A percentile compares a stretch with the other conserved stretches of the same genome.
phyloP scores from a whole-genome alignment of 2,113 vertebrate species.

The Cervus canadensis region DNA sequence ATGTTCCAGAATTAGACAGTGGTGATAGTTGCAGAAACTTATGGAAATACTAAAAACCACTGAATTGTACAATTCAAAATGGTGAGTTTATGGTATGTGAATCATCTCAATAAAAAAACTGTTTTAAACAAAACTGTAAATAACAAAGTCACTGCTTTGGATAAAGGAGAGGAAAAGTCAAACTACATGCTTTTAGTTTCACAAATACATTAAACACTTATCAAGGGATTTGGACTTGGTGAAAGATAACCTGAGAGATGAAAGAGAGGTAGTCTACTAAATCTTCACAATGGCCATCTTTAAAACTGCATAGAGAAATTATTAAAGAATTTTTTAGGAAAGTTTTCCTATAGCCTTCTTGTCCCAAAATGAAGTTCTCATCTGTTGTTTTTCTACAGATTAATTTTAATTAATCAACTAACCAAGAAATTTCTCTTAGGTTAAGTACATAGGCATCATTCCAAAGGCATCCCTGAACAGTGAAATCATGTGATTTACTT shows the following conservation, averaged over 20 bases:
- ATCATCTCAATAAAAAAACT: neutral
- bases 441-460: neutral
- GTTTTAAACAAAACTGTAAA: neutral
- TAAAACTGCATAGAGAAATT: neutral
- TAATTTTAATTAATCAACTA: neutral
- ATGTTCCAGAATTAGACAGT: neutral
- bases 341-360: neutral
- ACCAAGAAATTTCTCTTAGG: neutral
- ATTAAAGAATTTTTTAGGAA: neutral
- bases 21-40: neutral
- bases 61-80: neutral
- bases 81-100: neutral
- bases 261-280: constrained; percentile 30
- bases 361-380: constrained; percentile 15
- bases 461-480: neutral
- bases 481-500: neutral
- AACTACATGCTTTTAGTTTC: constrained; percentile 20
- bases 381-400: neutral
- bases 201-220: constrained; percentile 42
- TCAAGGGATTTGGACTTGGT: neutral
- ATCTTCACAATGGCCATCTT: neutral
- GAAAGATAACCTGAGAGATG: constrained; percentile 43
- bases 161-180: neutral
- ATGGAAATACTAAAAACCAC: neutral
- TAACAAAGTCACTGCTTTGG: neutral